phyloP scores from a whole-genome alignment of 2,888 invertebrate genomes.

The Stramonita haemastoma region DNA sequence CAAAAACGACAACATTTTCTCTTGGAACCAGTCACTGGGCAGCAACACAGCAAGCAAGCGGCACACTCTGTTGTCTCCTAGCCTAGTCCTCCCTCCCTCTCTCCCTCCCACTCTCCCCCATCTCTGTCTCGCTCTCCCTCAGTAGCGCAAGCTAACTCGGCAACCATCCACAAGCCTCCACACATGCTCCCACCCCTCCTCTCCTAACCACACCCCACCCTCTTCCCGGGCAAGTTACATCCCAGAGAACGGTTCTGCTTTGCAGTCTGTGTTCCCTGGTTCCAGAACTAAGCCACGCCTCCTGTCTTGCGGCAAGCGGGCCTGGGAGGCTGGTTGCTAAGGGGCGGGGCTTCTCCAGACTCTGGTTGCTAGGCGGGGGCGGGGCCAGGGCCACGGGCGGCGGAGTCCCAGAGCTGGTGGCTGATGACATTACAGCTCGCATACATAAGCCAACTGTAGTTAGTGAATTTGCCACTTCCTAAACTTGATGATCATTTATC shows the following conservation, averaged over 20 bases:
- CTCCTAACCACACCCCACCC: neutral
- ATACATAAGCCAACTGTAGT: conserved; percentile 70
- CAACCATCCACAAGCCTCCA: conserved; percentile 10
- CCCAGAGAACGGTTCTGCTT: neutral
- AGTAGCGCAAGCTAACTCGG: conserved; percentile 13
- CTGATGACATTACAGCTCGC: conserved; percentile 69
- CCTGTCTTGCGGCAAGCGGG: neutral
- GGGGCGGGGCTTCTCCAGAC: conserved; percentile 21
- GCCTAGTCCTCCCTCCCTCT: neutral
- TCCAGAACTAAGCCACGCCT: conserved; percentile 32
- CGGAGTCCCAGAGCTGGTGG: conserved; percentile 54
- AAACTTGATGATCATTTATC: conserved; percentile 70
- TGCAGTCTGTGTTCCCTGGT: conserved; percentile 10
- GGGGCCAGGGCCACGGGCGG: neutral
- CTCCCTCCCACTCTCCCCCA: conserved; percentile 3
- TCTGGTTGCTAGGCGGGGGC: conserved; percentile 32
- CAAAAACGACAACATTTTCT: too few relatives aligned
- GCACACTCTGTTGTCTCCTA: neutral
- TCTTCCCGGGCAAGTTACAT: neutral
- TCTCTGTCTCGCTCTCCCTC: neutral
- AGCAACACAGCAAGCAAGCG: too few relatives aligned
- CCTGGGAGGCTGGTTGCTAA: conserved; percentile 18
- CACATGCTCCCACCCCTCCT: neutral
- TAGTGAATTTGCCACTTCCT: conserved; percentile 72
- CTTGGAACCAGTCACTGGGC: too few relatives aligned